Conservation (phyloP, 1,140 invertebrate genomes). For the Helicoverpa zea region DNA sequence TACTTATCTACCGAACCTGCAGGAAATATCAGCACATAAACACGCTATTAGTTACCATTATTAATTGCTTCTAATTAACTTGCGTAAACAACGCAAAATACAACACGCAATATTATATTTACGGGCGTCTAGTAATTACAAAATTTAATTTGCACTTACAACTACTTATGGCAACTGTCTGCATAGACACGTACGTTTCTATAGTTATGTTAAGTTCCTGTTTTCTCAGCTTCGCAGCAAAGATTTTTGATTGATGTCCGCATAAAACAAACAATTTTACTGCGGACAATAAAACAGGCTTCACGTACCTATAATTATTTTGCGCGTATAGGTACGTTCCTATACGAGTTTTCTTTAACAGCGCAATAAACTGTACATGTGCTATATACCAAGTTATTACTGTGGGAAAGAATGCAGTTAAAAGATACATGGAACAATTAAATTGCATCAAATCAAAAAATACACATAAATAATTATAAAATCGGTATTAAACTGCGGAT, state of each 20-base stretch:
- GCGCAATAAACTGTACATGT: constrained; percentile 44
- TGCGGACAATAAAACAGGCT: constrained; percentile 49
- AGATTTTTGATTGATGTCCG: constrained; percentile 46
- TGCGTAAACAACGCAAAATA: constrained; percentile 16
- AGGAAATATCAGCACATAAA: constrained; percentile 6
- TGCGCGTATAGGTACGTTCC: constrained; percentile 2
- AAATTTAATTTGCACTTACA: constrained; percentile 30
- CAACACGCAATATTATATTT: background rate
- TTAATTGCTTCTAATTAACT: constrained; percentile 30
- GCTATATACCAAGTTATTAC: constrained; percentile 30
- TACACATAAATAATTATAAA: background rate
- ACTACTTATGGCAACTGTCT: background rate
- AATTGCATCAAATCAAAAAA: constrained; percentile 53
- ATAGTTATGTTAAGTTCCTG: constrained; percentile 22
- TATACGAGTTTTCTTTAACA: constrained; percentile 38
- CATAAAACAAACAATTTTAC: constrained; percentile 55
- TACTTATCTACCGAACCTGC: constrained; percentile 15
- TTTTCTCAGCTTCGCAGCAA: constrained; percentile 10
- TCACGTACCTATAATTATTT: constrained; percentile 37
- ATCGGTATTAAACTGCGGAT: background rate
- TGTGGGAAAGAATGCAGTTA: constrained; percentile 60
- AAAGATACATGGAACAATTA: constrained; percentile 52
- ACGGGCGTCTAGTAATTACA: constrained; percentile 18
- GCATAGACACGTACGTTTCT: background rate
- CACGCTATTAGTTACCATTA: background rate